Conservation (phyloP, 2,113 vertebrate genomes). For the Nothocercus nigrocapillus region DNA sequence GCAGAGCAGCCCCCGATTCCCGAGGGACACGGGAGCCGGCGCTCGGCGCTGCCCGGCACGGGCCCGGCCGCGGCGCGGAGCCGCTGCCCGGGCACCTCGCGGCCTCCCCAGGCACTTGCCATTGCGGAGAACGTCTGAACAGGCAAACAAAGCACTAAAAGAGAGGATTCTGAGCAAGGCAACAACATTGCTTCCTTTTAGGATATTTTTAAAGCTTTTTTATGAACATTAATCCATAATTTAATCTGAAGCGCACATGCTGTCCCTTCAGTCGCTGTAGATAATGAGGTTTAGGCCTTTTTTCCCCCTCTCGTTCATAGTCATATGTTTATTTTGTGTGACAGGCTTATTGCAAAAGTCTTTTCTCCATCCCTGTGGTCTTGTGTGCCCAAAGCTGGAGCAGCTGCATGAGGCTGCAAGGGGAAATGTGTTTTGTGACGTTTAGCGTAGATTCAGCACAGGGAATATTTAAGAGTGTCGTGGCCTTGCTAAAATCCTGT, state of each 20-base stretch:
- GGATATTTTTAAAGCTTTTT: background rate
- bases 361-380: background rate
- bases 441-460: background rate
- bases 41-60: no score
- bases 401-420: background rate
- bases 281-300: conserved; percentile 14
- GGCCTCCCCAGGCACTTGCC: background rate
- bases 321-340: conserved; percentile 25
- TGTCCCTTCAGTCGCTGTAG: background rate
- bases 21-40: background rate
- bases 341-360: background rate
- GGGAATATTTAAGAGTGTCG: background rate
- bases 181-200: background rate
- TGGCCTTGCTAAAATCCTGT: background rate
- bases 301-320: background rate
- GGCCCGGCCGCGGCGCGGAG: no score
- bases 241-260: background rate
- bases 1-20: background rate
- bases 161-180: no score
- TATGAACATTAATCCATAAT: background rate
- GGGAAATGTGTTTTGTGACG: background rate
- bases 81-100: no score
- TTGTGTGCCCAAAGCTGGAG: background rate
- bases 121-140: background rate
- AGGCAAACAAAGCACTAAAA: no score